Evolutionary conservation across 2,888 invertebrate genomes (phyloP).

Genomic region (Xestia sexstrigata): DNA sequence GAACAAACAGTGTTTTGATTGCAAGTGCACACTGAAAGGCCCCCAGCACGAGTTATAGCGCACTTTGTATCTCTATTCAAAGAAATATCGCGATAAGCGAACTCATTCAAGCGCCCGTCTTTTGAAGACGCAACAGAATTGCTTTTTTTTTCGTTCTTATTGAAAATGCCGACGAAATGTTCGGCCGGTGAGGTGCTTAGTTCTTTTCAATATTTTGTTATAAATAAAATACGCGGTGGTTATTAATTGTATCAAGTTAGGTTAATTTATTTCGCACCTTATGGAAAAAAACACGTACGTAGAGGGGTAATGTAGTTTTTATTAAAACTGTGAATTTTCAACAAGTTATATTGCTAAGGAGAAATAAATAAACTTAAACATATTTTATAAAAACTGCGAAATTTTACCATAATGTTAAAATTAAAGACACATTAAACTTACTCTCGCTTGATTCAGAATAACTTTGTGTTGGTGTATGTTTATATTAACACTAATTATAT

Average conservation of each 20-base stretch:
- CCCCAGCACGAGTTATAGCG: constrained; percentile 54
- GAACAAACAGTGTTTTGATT: constrained; percentile 48
- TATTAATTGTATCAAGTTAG: background rate
- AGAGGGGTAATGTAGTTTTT: background rate
- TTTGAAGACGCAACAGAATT: constrained; percentile 56
- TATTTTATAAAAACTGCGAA: no score
- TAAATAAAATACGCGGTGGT: background rate
- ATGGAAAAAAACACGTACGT: background rate
- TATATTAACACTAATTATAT: no score
- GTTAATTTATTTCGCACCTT: background rate
- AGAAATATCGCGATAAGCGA: constrained; percentile 68
- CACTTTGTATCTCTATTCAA: constrained; percentile 64
- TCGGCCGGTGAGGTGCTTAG: constrained; percentile 33
- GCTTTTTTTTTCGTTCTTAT: constrained; percentile 61
- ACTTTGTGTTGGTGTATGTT: no score
- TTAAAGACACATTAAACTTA: no score
- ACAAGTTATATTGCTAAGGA: no score
- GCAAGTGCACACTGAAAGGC: constrained; percentile 56
- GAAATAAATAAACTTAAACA: no score
- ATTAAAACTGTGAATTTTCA: background rate
- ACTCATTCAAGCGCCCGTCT: constrained; percentile 58
- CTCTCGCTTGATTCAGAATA: background rate
- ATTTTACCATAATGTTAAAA: no score
- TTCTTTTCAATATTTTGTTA: constrained; percentile 28
- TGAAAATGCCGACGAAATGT: constrained; percentile 52